These are phyloP conservation scores for Piprites chloris DNA, from an alignment of 2,113 vertebrate genomes.

Conservation along the genomic window DNA sequence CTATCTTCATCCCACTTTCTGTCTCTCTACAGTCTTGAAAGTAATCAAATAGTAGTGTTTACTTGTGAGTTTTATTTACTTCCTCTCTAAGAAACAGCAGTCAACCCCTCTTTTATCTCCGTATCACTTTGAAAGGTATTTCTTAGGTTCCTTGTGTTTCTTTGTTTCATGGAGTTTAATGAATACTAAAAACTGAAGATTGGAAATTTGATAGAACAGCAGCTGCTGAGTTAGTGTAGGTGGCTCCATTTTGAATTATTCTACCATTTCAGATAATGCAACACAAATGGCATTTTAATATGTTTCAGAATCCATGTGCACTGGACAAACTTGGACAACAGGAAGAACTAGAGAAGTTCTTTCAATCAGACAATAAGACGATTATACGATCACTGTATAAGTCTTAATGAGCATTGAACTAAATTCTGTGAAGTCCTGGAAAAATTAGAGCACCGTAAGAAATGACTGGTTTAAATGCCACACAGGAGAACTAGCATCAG, in stretches of 20 bases:
- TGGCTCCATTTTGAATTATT: not conserved
- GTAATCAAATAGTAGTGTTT: not conserved
- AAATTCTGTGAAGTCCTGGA: not conserved
- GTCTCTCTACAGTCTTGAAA: not conserved
- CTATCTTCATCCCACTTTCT: not conserved
- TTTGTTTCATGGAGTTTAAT: not conserved
- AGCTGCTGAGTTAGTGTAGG: not conserved
- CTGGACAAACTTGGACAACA: not conserved
- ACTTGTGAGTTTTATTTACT: not conserved
- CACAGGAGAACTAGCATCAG: not conserved
- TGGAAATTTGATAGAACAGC: fast-evolving
- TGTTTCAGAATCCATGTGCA: not conserved
- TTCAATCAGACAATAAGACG: not conserved
- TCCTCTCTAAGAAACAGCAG: not conserved
- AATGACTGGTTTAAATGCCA: not conserved
- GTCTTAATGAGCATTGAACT: not conserved
- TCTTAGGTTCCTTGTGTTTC: not conserved
- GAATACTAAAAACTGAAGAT: not conserved
- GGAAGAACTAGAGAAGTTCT: not conserved
- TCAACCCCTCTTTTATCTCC: not conserved
- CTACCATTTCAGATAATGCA: not conserved
- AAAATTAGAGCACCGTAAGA: not conserved
- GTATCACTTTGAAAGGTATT: not conserved
- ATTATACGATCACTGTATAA: not conserved
- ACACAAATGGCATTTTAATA: not conserved